Conservation (phyloP, 2,888 invertebrate species). For the Bembecia ichneumoniformis region DNA sequence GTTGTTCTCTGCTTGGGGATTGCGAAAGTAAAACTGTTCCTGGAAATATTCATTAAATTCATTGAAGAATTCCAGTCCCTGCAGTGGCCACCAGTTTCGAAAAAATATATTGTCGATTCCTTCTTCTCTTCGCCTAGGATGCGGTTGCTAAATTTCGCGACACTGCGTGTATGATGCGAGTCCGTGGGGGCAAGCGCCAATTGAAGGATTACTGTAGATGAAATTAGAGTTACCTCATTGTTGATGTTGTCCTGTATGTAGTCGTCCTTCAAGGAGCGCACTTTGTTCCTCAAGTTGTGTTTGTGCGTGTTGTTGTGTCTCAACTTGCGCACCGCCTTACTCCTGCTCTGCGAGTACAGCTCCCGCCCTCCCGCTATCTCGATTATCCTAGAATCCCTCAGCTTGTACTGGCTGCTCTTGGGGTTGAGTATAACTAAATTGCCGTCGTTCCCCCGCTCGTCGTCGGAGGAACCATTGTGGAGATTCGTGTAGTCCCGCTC, state of each 20-base stretch:
- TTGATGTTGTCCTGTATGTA: constrained; percentile 45
- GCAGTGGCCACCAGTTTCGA: too few species aligned
- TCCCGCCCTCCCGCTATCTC: constrained; percentile 87
- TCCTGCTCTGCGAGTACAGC: constrained; percentile 85
- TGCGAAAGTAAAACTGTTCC: too few species aligned
- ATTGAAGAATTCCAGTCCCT: too few species aligned
- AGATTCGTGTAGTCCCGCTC: constrained; percentile 70
- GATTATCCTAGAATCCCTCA: constrained; percentile 77
- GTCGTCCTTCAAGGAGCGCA: constrained; percentile 46
- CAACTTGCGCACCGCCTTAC: constrained; percentile 82
- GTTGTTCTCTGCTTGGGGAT: too few species aligned
- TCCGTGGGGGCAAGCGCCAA: too few species aligned
- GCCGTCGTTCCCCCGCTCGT: constrained; percentile 46
- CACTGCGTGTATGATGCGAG: too few species aligned
- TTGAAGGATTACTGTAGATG: too few species aligned
- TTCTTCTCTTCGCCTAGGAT: too few species aligned
- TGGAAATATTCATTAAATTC: too few species aligned
- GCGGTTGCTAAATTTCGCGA: too few species aligned
- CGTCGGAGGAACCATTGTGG: constrained; percentile 59
- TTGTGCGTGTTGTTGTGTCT: constrained; percentile 70
- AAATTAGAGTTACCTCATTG: constrained; percentile 40
- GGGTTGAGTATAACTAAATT: constrained; percentile 62
- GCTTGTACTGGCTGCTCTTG: constrained; percentile 77
- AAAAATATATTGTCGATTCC: too few species aligned
- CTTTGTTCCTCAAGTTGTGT: constrained; percentile 63